phyloP scores from a whole-genome alignment of 1,140 invertebrate genomes.

The Eriocheir sinensis region DNA sequence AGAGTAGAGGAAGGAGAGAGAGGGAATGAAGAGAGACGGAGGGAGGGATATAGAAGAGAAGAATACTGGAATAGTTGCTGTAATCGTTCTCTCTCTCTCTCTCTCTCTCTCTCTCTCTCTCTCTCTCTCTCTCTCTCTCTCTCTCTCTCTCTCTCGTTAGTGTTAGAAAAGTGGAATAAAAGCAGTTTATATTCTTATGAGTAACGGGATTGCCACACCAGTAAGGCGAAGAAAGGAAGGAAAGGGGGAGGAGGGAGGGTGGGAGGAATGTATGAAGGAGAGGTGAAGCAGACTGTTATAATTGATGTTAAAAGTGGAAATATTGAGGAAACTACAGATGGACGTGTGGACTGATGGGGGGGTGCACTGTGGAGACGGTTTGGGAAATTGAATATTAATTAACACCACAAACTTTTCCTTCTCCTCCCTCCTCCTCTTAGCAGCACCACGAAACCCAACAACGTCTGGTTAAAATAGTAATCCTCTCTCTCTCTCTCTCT shows the following conservation, averaged over 20 bases:
- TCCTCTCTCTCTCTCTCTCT: too few species aligned
- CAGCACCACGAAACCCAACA: too few species aligned
- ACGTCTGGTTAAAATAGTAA: too few species aligned
- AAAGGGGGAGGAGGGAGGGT: not conserved
- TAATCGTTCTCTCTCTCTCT: not conserved
- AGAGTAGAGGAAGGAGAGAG: not conserved
- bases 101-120: constrained; percentile 22
- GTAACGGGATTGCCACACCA: not conserved
- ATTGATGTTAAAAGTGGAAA: not conserved
- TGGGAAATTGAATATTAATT: not conserved
- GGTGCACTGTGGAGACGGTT: not conserved
- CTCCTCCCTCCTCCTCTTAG: too few species aligned
- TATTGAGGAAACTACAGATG: not conserved
- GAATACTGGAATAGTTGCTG: not conserved
- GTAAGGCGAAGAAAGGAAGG: not conserved
- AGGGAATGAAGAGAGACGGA: not conserved
- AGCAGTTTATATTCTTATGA: not conserved
- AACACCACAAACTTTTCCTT: not conserved
- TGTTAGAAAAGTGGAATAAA: not conserved
- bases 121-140: constrained; percentile 22
- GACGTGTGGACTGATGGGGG: not conserved
- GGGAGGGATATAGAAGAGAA: too few species aligned
- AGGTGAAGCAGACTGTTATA: not conserved
- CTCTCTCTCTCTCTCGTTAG: not conserved
- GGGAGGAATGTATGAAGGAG: not conserved